phyloP scores from a whole-genome alignment of 1,140 invertebrate genomes.

The Tetramorium alpestre region DNA sequence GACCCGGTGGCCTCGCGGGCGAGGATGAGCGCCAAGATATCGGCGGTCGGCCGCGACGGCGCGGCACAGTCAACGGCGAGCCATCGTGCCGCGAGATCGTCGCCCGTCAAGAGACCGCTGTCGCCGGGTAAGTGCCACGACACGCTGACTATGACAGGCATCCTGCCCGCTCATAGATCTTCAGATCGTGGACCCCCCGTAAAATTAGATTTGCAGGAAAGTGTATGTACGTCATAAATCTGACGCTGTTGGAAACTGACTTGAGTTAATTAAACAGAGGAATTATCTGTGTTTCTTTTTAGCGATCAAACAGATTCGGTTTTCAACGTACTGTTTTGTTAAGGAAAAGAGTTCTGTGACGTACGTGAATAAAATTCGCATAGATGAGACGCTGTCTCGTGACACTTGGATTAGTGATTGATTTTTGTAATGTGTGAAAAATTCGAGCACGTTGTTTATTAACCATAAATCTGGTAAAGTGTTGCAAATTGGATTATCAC shows the following conservation, averaged over 20 bases:
- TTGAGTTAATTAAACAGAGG: background rate
- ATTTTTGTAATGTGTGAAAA: background rate
- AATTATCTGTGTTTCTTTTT: background rate
- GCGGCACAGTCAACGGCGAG: constrained; percentile 76
- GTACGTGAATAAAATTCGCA: background rate
- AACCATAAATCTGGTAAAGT: background rate
- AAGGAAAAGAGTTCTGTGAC: background rate
- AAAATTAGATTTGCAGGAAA: constrained; percentile 1
- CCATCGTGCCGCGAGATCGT: constrained; percentile 70
- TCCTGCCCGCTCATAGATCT: background rate
- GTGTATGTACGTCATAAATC: background rate
- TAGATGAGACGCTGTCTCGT: background rate
- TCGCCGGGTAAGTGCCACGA: constrained; percentile 67
- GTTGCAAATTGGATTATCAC: background rate
- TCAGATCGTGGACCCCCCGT: background rate
- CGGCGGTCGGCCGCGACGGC: constrained; percentile 52
- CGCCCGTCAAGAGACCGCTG: constrained; percentile 63
- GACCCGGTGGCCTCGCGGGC: constrained; percentile 35
- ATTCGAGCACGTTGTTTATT: background rate
- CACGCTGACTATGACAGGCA: background rate
- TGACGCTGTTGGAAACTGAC: too few relatives aligned
- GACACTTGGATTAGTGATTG: background rate
- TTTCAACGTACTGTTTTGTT: background rate
- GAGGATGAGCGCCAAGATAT: constrained; percentile 80
- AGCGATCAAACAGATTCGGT: background rate